Evolutionary conservation across 23 tunicate genomes (phyloP).

Genomic region (Aplidium turbinatum): DNA sequence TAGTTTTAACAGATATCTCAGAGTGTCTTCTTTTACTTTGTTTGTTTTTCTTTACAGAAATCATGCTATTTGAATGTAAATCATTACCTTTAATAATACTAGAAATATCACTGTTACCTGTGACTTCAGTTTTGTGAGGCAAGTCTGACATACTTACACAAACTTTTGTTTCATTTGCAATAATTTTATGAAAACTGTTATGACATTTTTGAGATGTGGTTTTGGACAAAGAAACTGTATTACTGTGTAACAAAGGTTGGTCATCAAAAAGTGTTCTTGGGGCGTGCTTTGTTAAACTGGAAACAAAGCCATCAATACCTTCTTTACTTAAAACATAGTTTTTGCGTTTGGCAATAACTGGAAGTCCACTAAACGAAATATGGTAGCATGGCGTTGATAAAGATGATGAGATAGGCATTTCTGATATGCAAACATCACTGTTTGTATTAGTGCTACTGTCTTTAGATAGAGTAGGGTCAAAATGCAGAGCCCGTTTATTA

Average conservation of each 20-base stretch:
- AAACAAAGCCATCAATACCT: conserved; percentile 2
- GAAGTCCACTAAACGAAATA: conserved; percentile 27
- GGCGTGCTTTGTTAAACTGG: neutral
- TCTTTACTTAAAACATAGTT: neutral
- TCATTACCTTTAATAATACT: neutral
- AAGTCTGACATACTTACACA: no score
- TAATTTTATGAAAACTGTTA: no score
- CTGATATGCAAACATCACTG: neutral
- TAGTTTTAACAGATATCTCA: no score
- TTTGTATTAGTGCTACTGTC: neutral
- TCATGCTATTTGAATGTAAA: neutral
- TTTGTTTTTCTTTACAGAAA: no score
- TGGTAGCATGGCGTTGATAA: neutral
- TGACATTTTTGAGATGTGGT: no score
- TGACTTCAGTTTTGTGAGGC: no score
- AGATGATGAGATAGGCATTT: neutral
- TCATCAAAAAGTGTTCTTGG: neutral
- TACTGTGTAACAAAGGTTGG: neutral
- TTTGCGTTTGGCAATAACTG: conserved; percentile 4
- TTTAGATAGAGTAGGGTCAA: neutral
- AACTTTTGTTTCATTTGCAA: no score
- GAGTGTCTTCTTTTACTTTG: no score
- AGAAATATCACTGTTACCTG: no score
- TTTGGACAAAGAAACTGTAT: no score
- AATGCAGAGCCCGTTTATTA: neutral